Base-by-base conservation (phyloP, 2,113 vertebrate genomes). In the Trematocara nigrifrons region DNA sequence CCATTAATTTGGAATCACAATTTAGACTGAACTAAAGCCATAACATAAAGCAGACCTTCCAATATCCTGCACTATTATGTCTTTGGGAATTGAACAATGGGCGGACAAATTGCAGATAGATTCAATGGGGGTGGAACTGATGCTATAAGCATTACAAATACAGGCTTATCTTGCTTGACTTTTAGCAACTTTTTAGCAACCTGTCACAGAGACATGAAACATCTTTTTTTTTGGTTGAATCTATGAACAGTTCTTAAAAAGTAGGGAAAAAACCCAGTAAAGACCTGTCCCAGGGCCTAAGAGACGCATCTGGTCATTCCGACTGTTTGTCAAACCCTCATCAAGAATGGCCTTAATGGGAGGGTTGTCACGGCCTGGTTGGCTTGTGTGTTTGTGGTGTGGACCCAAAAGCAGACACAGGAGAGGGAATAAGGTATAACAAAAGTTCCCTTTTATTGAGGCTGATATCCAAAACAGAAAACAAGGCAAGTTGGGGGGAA, bases 261-360 rank as follows among this genome's bases (percentile, higher is more conserved):
- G 31, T 64, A 11, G 54, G 0, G 0, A 4, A 38, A 35, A 38
- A 66, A 66, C 20, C 61, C 61, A 66, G 33, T 4, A 66, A 66
- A 66, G 33, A 11, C 0, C 18, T 1, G 33, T 38, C 61, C 4
- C 61, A 38, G 18, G 61, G 18, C 18, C 33, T 0, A n/a, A 66
- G 59, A 38, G 16, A 35, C 3, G 1, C 4, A 61, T 33, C 57
- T 0, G 15, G 57, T 10, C 29, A 61, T 35, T 61, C 57, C 16
- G 3, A 35, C 16, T 38, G 31, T 64, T 38, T 64, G 59, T 0
- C 1, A n/a, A 64, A 35, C 0, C 0, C 31, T 35, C 16, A 35
- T 64, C 0, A 11, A 7, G 5, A n/a, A 35, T 64, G 59, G 59
- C 16, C 16, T 64, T 18, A n/a, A n/a, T 64, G 6, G 16, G 5